A percentile compares a stretch with the other conserved stretches of the same genome.
Conservation (phyloP, 2,888 invertebrate species). For the Hyposoter didymator region DNA sequence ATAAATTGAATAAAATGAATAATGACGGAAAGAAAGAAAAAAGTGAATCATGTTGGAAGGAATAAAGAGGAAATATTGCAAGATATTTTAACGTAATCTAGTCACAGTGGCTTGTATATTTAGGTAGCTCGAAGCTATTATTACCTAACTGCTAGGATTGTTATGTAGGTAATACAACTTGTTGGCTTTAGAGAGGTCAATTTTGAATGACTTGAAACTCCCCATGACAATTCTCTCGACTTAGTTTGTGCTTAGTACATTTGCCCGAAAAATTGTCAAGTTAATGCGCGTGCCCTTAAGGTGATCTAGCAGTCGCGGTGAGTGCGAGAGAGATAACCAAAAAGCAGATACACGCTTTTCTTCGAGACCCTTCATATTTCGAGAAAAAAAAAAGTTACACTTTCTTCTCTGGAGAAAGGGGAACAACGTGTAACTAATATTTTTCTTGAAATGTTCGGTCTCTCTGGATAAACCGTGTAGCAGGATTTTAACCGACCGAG, state of each 20-base stretch:
- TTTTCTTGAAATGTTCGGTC: too few species aligned
- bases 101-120: slow-evolving; percentile 75
- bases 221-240: slow-evolving; percentile 48
- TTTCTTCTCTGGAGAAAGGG: too few species aligned
- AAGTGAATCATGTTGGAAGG: slow-evolving; percentile 1
- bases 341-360: too few species aligned
- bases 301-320: too few species aligned
- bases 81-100: slow-evolving; percentile 71
- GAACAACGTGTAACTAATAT: too few species aligned
- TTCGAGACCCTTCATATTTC: too few species aligned
- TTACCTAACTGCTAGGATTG: slow-evolving; percentile 73
- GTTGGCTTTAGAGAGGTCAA: slow-evolving; percentile 61
- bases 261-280: slow-evolving; percentile 23
- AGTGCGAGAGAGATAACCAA: too few species aligned
- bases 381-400: too few species aligned
- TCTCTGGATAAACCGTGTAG: too few species aligned
- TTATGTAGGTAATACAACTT: slow-evolving; percentile 73
- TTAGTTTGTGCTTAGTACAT: slow-evolving; percentile 52
- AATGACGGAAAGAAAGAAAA: slow-evolving; percentile 12
- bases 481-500: too few species aligned
- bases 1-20: slow-evolving; percentile 9
- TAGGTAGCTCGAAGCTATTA: slow-evolving; percentile 73
- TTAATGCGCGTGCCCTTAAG: slow-evolving; percentile 26
- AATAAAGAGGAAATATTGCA: slow-evolving; percentile 25
- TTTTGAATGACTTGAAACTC: slow-evolving; percentile 26